Base-by-base conservation (phyloP, 2,888 invertebrate species). In the Tetragnatha montana region DNA sequence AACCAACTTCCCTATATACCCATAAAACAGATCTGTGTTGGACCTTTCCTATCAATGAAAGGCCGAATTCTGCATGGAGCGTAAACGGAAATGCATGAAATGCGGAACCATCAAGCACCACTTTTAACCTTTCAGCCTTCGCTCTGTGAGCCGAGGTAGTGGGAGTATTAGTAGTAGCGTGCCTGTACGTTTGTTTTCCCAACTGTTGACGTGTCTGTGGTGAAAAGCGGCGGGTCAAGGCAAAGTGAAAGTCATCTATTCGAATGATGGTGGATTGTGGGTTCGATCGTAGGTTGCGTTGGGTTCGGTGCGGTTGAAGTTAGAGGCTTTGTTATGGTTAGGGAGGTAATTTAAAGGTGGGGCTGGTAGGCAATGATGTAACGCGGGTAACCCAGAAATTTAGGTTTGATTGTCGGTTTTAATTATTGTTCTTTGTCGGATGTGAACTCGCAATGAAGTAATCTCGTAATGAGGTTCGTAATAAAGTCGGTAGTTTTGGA, bases 171-270 rank as follows among this genome's bases (percentile, higher is more conserved):
- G 14, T 21, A 21, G 22, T 22, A 60, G 21, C n/a, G 19, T 47
- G 60, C 22, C 60, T 14, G 49, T 21, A 49, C 22, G 51, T 78
- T 78, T 78, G 78, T 78, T 78, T 78, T 47, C 21, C 21, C 75
- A n/a, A 35, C n/a, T n/a, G 35, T 14, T 35, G 75, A 60, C 35
- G 35, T 78, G 78, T 60, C 78, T 60, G 60, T 78, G 78, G 78
- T 60, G 49, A 51, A 6, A 22, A 17, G 47, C 47, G 14, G 8
- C 47, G 22, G 78, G 78, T 78, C 78, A 78, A 78, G 78, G 78
- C 60, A 19, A 78, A 49, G 78, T 17, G 78, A 78, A 78, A 78
- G 78, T 78, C 22, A 60, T 22, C 14, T 51, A 35, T 35, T 35
- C 35, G 35, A n/a, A 8, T n/a, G 21, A 6, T n/a, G 50, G 78